Evolutionary conservation across 1,140 invertebrate genomes (phyloP).

Genomic region (Zeugodacus cucurbitae): DNA sequence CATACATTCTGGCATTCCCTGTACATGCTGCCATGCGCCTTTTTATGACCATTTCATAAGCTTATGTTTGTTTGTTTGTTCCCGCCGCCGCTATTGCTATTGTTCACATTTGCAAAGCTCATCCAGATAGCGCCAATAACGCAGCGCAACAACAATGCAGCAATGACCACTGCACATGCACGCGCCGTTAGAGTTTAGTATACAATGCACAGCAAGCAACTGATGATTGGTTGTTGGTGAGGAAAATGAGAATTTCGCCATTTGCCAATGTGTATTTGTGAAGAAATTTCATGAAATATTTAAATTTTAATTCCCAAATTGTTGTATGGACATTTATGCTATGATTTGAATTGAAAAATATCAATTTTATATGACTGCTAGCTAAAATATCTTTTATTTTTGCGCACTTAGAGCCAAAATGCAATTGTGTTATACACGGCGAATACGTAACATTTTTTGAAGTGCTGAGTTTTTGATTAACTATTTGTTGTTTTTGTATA

Average conservation of each 20-base stretch:
- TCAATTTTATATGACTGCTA: too few relatives aligned
- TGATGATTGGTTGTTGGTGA: background rate
- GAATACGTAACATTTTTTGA: too few relatives aligned
- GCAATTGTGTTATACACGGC: too few relatives aligned
- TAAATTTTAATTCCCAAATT: background rate
- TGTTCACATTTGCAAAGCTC: background rate
- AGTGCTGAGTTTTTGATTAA: too few relatives aligned
- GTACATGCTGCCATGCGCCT: background rate
- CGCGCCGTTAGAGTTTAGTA: background rate
- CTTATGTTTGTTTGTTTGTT: background rate
- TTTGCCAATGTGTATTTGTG: background rate
- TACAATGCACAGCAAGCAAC: background rate
- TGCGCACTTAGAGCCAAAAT: too few relatives aligned
- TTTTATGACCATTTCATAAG: background rate
- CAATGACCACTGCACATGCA: background rate
- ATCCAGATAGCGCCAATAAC: conserved; percentile 20
- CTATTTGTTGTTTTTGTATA: too few relatives aligned
- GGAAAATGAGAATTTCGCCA: background rate
- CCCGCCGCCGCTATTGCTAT: background rate
- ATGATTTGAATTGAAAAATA: background rate
- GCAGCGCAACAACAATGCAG: background rate
- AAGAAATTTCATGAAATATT: background rate
- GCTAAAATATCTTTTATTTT: too few relatives aligned
- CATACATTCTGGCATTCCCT: background rate
- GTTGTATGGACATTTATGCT: background rate